These are phyloP conservation scores for Bemisia tabaci DNA, from an alignment of 1,140 invertebrate genomes.

Conservation along the genomic window DNA sequence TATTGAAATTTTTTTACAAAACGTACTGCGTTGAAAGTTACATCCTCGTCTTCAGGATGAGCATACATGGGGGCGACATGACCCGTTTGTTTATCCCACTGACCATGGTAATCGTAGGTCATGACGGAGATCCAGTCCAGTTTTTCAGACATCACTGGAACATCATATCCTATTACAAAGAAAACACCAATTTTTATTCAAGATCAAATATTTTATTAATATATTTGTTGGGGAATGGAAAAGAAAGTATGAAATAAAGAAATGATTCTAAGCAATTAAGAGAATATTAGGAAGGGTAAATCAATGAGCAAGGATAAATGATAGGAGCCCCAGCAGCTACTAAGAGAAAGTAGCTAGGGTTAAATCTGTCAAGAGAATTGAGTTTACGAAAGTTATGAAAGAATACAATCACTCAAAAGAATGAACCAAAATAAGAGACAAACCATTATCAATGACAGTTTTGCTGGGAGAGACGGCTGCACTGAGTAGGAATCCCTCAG, in stretches of 20 bases:
- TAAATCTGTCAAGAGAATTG: too few relatives aligned
- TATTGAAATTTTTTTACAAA: too few relatives aligned
- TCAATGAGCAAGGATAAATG: too few relatives aligned
- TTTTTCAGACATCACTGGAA: slow-evolving; percentile 49
- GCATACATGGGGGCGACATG: slow-evolving; percentile 71
- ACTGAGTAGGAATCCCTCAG: slow-evolving; percentile 54
- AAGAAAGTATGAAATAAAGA: too few relatives aligned
- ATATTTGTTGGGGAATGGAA: too few relatives aligned
- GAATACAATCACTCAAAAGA: not conserved
- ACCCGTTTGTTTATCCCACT: slow-evolving; percentile 81
- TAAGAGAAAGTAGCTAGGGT: too few relatives aligned
- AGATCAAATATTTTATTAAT: too few relatives aligned
- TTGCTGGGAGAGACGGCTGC: slow-evolving; percentile 75
- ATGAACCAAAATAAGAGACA: not conserved
- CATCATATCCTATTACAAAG: slow-evolving; percentile 48
- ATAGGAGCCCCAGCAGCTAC: too few relatives aligned
- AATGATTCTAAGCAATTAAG: too few relatives aligned
- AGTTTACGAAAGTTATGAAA: not conserved
- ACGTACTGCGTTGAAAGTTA: slow-evolving; percentile 59
- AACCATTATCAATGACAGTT: slow-evolving; percentile 35
- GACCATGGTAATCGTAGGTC: slow-evolving; percentile 81
- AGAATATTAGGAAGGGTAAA: too few relatives aligned
- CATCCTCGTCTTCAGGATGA: slow-evolving; percentile 52
- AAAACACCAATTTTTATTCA: not conserved
- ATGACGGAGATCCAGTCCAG: slow-evolving; percentile 82